Evolutionary conservation across 2,113 vertebrate genomes (phyloP), one percentile per base, ranked within the genome.

Genomic region (Plotosus lineatus): DNA sequence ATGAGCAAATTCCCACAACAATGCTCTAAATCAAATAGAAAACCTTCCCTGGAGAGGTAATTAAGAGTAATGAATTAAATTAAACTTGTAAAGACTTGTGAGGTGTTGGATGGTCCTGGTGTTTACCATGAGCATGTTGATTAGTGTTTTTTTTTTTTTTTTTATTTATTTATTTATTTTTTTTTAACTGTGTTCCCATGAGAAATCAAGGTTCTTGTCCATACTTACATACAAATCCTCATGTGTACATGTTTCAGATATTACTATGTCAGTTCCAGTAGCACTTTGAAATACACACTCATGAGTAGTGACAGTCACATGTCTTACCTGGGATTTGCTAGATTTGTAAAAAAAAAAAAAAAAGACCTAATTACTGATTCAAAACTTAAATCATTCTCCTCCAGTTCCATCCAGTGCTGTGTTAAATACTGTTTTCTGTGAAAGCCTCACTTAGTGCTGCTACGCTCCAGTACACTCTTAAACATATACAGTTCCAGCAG

Each of bases 401-500:
- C 21, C 42, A 19, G 53, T 76, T 76, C 48, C 53, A 46, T 38
- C 28, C 17, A 73, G 51, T 61, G 26, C 21, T 42, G 36, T 26
- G 28, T 56, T 31, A 19, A 66, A 78, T 75, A 21, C n/a, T 23
- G 7, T 50, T 61, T 44, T 36, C 33, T 69, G 40, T 40, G 44
- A 69, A 77, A 58, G 53, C 23, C 10, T 40, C 60, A 14, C 71
- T 79, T 38, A 68, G 53, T 72, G 71, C 69, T 48, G 31, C 65
- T 12, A 76, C 73, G 53, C 69, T 51, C 53, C 46, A 17, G 33
- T 72, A 83, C 76, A 78, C 83, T 77, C 78, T 73, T 85, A 63
- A 83, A 83, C 77, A 87, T 78, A 79, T 50, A 55, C 58, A 60
- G 58, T 74, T 80, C 84, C 79, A 82, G 72, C 79, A 84, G 84